Percentiles rank a stretch among this genome's conserved stretches.
phyloP scores from a whole-genome alignment of 1,140 invertebrate genomes.

The Neuroterus valhalla region DNA sequence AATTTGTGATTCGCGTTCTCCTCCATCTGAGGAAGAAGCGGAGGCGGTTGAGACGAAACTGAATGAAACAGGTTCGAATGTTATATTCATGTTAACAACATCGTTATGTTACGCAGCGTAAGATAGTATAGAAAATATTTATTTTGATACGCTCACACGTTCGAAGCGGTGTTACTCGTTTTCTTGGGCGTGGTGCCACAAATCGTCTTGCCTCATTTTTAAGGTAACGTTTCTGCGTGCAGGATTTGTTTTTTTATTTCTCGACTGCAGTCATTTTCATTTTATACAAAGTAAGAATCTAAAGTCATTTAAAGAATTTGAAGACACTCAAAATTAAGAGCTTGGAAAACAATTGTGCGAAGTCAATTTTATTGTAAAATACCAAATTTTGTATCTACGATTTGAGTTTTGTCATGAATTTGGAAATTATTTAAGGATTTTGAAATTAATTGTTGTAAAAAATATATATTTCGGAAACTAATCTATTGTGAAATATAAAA shows the following conservation, averaged over 20 bases:
- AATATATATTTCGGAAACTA: too few species aligned
- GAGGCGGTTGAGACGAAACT: neutral
- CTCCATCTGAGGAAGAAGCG: neutral
- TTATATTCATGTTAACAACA: constrained; percentile 65
- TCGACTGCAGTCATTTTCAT: neutral
- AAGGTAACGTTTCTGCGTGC: constrained; percentile 1
- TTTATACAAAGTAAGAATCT: too few species aligned
- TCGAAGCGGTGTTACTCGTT: constrained; percentile 63
- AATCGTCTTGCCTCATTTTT: constrained; percentile 12
- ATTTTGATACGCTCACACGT: constrained; percentile 68
- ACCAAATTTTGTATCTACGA: too few species aligned
- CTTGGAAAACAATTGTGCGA: too few species aligned
- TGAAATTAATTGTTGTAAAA: too few species aligned
- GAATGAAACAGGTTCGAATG: constrained; percentile 38
- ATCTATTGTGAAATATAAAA: neutral
- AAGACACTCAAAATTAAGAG: too few species aligned
- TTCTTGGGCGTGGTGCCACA: constrained; percentile 63
- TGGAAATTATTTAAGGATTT: too few species aligned
- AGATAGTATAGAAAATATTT: constrained; percentile 70
- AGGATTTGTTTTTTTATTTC: constrained; percentile 5
- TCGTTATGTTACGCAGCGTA: constrained; percentile 62
- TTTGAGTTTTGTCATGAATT: too few species aligned
- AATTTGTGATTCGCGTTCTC: neutral
- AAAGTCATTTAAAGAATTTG: too few species aligned
- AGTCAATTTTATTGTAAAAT: too few species aligned